Conservation (phyloP, 2,888 invertebrate species). For the Bhutanitis thaidina region DNA sequence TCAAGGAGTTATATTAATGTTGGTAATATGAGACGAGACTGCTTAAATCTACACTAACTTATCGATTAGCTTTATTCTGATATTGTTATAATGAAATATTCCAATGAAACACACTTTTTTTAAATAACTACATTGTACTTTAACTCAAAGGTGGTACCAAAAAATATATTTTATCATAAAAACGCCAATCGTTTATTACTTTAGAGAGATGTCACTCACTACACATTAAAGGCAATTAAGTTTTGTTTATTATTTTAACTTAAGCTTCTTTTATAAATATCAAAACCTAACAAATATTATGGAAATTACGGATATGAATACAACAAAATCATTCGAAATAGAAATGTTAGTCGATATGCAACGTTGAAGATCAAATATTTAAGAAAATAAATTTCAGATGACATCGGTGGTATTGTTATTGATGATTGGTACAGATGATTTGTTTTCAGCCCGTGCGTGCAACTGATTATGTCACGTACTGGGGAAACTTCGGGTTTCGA, state of each 20-base stretch:
- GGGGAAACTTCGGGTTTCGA: slow-evolving; percentile 34
- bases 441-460: slow-evolving; percentile 53
- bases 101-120: slow-evolving; percentile 65
- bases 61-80: slow-evolving; percentile 64
- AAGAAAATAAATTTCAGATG: slow-evolving; percentile 59
- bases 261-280: slow-evolving; percentile 54
- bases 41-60: slow-evolving; percentile 67
- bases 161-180: slow-evolving; percentile 66
- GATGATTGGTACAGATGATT: slow-evolving; percentile 28
- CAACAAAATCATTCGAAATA: slow-evolving; percentile 72
- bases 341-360: slow-evolving; percentile 78
- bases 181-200: slow-evolving; percentile 66
- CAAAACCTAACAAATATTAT: slow-evolving; percentile 63
- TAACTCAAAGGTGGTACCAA: slow-evolving; percentile 78
- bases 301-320: slow-evolving; percentile 68
- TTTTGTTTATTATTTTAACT: slow-evolving; percentile 62
- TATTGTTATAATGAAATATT: slow-evolving; percentile 64
- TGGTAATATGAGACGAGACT: slow-evolving; percentile 70
- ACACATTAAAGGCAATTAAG: slow-evolving; percentile 62
- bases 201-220: slow-evolving; percentile 66
- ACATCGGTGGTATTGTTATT: slow-evolving; percentile 72
- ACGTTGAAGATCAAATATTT: slow-evolving; percentile 70
- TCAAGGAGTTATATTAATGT: slow-evolving; percentile 61
- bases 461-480: slow-evolving; percentile 43
- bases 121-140: slow-evolving; percentile 76